Percentiles rank a stretch among this genome's conserved stretches.
Conservation (phyloP, 2,888 invertebrate genomes). For the Aspidiotus rigidus region DNA sequence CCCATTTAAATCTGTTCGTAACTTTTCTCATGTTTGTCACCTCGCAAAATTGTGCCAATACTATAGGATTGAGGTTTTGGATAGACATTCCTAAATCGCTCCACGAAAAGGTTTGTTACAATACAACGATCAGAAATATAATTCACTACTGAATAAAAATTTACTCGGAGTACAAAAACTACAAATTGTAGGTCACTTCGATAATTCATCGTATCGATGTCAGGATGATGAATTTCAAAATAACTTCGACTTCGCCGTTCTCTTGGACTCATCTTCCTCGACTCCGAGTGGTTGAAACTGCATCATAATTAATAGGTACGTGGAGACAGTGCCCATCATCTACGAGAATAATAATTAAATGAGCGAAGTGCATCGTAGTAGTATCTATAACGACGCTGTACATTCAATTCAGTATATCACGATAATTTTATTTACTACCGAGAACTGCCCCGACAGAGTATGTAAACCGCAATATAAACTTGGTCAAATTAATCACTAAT, state of each 20-base stretch:
- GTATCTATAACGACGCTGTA: neutral
- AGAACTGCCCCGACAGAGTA: neutral
- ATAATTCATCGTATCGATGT: too few relatives aligned
- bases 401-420: neutral
- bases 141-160: too few relatives aligned
- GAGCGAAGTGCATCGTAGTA: neutral
- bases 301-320: conserved; percentile 33
- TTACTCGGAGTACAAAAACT: too few relatives aligned
- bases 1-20: too few relatives aligned
- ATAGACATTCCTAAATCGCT: too few relatives aligned
- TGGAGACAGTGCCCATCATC: conserved; percentile 30
- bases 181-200: too few relatives aligned
- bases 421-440: neutral
- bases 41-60: too few relatives aligned
- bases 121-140: too few relatives aligned
- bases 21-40: too few relatives aligned
- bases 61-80: too few relatives aligned
- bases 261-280: conserved; percentile 11
- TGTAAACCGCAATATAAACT: neutral
- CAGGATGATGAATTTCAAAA: too few relatives aligned
- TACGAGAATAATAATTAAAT: conserved; percentile 16
- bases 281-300: conserved; percentile 28
- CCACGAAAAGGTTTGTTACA: too few relatives aligned
- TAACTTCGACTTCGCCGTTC: neutral
- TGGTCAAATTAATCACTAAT: neutral